A percentile compares a stretch with the other conserved stretches of the same genome.
These are phyloP conservation scores for Heliconius himera DNA, from an alignment of 1,140 invertebrate species.

Conservation along the genomic window DNA sequence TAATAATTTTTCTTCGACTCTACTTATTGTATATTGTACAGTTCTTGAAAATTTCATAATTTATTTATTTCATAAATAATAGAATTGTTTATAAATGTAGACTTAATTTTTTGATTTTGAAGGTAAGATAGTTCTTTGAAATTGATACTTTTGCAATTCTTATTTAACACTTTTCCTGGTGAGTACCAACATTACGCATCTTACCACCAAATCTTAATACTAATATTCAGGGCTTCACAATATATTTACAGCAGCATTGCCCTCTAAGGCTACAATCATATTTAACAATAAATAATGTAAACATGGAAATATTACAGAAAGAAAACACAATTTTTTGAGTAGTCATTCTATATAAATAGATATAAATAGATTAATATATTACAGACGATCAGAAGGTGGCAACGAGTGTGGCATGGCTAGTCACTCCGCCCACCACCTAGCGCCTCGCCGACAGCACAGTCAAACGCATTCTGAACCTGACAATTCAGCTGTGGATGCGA, in stretches of 20 bases:
- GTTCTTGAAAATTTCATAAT: not conserved
- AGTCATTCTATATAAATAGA: not conserved
- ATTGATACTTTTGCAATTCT: not conserved
- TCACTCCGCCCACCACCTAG: constrained; percentile 74
- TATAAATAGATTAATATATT: not conserved
- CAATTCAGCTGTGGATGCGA: constrained; percentile 76
- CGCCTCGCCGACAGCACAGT: constrained; percentile 83
- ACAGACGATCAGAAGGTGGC: constrained; percentile 82
- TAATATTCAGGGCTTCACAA: not conserved
- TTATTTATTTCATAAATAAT: not conserved
- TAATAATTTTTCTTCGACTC: constrained; percentile 16
- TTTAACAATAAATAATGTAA: not conserved
- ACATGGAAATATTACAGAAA: not conserved
- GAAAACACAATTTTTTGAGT: not conserved
- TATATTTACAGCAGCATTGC: not conserved
- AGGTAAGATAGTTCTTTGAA: not conserved
- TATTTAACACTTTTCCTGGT: not conserved
- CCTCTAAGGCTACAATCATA: too few relatives aligned
- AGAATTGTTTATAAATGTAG: constrained; percentile 5
- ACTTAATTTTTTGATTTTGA: not conserved
- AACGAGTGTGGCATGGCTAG: constrained; percentile 77
- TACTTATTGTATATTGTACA: not conserved
- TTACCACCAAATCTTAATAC: constrained; percentile 11
- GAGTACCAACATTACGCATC: constrained; percentile 17
- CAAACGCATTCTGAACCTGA: constrained; percentile 86